Evolutionary conservation across 2,113 vertebrate species (phyloP), one percentile per base, ranked within the genome.

Genomic region (Bagarius yarrelli): DNA sequence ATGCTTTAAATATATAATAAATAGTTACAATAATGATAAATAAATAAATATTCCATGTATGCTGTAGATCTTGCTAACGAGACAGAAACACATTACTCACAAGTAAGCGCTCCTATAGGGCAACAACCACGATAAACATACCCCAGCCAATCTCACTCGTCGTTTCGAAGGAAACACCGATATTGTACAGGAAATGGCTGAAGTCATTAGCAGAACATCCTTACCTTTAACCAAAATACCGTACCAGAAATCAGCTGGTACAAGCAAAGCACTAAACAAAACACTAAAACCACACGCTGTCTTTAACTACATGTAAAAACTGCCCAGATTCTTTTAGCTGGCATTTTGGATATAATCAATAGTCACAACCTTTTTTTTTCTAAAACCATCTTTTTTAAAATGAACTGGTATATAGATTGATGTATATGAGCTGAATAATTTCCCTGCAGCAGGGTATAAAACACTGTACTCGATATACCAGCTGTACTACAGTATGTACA

Each of bases 201-300:
- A 21, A 66, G 30, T 23, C 44, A 47, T 47, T 27, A 15, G n/a
- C 25, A 1, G 50, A 55, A 55, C 27, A 55, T 55, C 70, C 18
- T 55, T 23, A 21, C 47, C 5, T 2, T 5, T 12, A 30, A 32
- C 18, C n/a, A n/a, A n/a, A n/a, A n/a, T n/a, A n/a, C n/a, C n/a
- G n/a, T n/a, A n/a, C n/a, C 19, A 8, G 16, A 30, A 30, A 11
- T 12, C 47, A n/a, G 3, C 11, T 11, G 3, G 1, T 30, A 4
- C 53, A n/a, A 75, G 30, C 21, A 23, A 56, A 34, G 6, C 55
- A 0, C n/a, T n/a, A n/a, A 47, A 34, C n/a, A 47, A 60, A 55
- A 79, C 64, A 59, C 61, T 76, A 66, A 66, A 81, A 50, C 61
- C 69, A 66, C 55, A 81, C 67, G n/a, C 83, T 52, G 55, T 84